Percentiles rank a stretch among this genome's conserved stretches.
These are phyloP conservation scores for Rhinopomastus cyanomelas DNA, from an alignment of 2,113 vertebrate genomes.

Conservation along the genomic window DNA sequence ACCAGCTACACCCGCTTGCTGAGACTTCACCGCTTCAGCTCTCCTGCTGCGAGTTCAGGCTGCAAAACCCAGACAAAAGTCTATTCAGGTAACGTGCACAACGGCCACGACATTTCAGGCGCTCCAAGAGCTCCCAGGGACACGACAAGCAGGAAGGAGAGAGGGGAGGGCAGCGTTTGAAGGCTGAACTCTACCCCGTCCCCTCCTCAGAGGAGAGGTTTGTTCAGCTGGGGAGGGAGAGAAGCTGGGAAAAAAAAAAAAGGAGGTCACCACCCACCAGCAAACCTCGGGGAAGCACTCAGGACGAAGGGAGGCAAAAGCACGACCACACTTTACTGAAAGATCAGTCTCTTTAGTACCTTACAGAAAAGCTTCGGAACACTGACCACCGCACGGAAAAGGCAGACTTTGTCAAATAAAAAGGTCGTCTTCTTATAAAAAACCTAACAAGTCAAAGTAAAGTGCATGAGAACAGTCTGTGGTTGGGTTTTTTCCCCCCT, in stretches of 20 bases:
- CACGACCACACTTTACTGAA: constrained; percentile 78
- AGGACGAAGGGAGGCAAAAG: constrained; percentile 54
- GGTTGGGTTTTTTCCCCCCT: background rate
- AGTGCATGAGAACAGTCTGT: constrained; percentile 73
- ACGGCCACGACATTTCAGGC: background rate
- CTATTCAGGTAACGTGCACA: background rate
- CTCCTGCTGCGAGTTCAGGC: background rate
- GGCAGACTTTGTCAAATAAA: constrained; percentile 75
- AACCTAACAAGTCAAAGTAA: constrained; percentile 79
- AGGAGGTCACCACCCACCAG: background rate
- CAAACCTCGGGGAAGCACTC: constrained; percentile 20
- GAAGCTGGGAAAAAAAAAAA: background rate
- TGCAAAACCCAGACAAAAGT: background rate
- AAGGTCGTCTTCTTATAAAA: constrained; percentile 71
- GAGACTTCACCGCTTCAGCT: background rate
- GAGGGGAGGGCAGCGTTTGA: background rate
- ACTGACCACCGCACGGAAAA: constrained; percentile 72
- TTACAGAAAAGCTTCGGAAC: constrained; percentile 77
- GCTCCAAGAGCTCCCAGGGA: background rate
- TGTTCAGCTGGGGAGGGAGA: background rate
- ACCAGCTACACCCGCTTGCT: background rate
- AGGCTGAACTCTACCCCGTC: background rate
- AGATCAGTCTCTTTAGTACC: constrained; percentile 78
- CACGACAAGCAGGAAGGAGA: background rate
- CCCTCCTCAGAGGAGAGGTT: background rate